Evolutionary conservation across 2,113 vertebrate genomes (phyloP), one percentile per base, ranked within the genome.

Genomic region (Chaetops frenatus): DNA sequence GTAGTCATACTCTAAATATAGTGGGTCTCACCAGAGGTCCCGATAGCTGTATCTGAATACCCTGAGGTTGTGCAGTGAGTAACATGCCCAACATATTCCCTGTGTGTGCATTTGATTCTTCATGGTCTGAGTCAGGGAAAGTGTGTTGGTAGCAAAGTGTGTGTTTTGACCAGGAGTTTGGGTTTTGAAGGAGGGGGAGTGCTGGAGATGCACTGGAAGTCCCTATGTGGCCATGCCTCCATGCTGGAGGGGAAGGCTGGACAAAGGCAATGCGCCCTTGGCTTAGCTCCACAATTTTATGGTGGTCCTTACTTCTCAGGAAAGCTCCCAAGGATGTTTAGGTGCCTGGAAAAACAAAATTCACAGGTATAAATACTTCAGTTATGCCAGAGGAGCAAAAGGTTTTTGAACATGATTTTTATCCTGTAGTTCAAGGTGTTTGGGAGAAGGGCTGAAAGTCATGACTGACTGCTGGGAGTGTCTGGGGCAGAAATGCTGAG

Each of bases 151-250:
- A 62, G 40, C 24, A 33, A 42, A 14, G 35, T 33, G 15, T 1
- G 0, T 40, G 19, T 87, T 91, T 74, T 71, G 47, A 2, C 18
- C 0, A 0, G 11, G n/a, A 81, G 19, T 71, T 64, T 0, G 2
- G 44, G 33, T 67, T 84, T 60, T 64, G 53, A 79, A 94, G 61
- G 44, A 91, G 27, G 2, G 8, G 12, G 81, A 38, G 29, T 1
- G 1, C 36, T 81, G 64, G 33, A 71, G 38, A 11, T 25, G 21
- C 12, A 7, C 13, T 48, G 13, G 22, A 35, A 60, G 8, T 40
- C 56, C n/a, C 18, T 13, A 3, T 89, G 3, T 25, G 29, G 40
- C 42, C 15, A 0, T 72, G 15, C 5, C 20, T 80, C 23, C 4
- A 0, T 40, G 36, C 4, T 82, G 66, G n/a, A n/a, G n/a, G 58